Base-by-base conservation (phyloP, 1,140 invertebrate species). In the Meloidogyne exigua region DNA sequence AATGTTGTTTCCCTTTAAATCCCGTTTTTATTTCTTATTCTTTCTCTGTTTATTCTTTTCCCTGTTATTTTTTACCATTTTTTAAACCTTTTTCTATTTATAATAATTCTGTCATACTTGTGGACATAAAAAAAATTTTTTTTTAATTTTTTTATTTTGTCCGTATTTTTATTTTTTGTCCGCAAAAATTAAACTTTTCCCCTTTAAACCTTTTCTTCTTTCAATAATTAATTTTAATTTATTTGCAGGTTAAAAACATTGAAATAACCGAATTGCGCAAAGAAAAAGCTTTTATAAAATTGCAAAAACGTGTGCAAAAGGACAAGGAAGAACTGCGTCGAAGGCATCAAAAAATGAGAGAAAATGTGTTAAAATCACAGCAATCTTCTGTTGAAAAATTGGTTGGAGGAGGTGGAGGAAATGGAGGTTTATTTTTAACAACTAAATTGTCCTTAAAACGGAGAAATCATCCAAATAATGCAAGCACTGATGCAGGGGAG, bases 221-320 rank as follows among this genome's bases (percentile, higher is more conserved):
- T 75, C 15, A 57, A 42, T 10, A 28, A 25, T 71, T 21, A 62
- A 28, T 64, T 21, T 28, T 57, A 12, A 21, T 25, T 15, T 71
- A 21, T 65, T 76, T 82, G 39, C 57, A 88, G 65, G 95, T 96
- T 86, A 94, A 98, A 79, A 91, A 93, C 0, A 94, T 99, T 74
- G 96, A 94, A 0, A 91, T 94, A 15, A 95, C 98, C 76, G 92
- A 91, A 26, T 89, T 99, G 62, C 92, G 93, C 42, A 91, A 92
- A 82, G 95, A 98, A 86, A 99, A 99, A 89, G 92, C 92, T 63
- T 98, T 94, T 89, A 90, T 93, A 81, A 99, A 99, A 89, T 91
- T 94, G n/a, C 91, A 93, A 49, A 93, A 95, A 84, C 98, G 98
- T 87, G 95, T 98, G 82, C 92, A 94, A 87, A 98, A 98, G 87